Conservation (phyloP, 2,888 invertebrate genomes). For the Perizoma affinitatum region DNA sequence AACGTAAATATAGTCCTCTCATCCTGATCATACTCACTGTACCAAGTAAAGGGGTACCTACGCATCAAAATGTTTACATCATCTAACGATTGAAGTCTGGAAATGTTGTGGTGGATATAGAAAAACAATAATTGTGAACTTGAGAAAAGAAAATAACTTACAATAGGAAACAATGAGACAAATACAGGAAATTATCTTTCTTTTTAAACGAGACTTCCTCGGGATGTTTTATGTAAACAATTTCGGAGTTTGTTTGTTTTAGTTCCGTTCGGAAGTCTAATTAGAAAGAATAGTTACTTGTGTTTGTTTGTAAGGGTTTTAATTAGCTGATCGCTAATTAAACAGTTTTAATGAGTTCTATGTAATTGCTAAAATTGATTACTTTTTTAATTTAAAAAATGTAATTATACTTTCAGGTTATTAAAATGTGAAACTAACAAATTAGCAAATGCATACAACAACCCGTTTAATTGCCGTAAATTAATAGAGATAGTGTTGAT, state of each 20-base stretch:
- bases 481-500: constrained; percentile 10
- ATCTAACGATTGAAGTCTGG: neutral
- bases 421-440: constrained; percentile 1
- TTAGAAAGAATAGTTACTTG: constrained; percentile 18
- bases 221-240: constrained; percentile 33
- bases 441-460: constrained; percentile 1
- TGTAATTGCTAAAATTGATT: neutral
- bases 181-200: constrained; percentile 39
- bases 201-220: constrained; percentile 27
- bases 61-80: constrained; percentile 13
- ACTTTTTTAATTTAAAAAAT: no score
- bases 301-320: constrained; percentile 1
- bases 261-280: constrained; percentile 22
- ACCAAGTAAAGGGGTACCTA: neutral
- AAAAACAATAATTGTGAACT: constrained; percentile 9
- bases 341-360: neutral
- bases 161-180: constrained; percentile 31
- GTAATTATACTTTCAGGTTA: no score
- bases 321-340: constrained; percentile 9
- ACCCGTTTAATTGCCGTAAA: constrained; percentile 1
- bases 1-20: no score
- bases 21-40: no score
- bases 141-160: constrained; percentile 18
- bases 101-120: constrained; percentile 3
- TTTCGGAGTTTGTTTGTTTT: constrained; percentile 27